Evolutionary conservation across 2,113 vertebrate genomes (phyloP).

Genomic region (Spermophilus dauricus): DNA sequence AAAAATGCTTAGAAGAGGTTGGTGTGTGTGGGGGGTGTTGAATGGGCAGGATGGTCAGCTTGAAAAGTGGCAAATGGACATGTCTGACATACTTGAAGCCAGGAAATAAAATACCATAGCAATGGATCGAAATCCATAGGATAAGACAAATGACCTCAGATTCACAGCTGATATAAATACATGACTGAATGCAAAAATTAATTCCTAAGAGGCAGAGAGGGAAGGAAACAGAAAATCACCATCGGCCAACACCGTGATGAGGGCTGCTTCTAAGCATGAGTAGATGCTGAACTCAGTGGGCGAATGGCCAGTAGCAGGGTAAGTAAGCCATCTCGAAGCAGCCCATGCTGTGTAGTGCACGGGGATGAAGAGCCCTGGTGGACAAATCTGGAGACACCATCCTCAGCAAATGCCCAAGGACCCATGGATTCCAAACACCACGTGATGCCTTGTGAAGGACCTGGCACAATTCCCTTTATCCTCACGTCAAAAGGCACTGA

Average conservation of each 20-base stretch:
- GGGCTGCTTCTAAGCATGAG: background rate
- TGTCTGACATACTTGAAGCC: background rate
- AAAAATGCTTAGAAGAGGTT: too few relatives aligned
- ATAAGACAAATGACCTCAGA: background rate
- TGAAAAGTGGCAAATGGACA: background rate
- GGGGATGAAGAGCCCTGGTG: fast-evolving
- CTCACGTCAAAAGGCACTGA: too few relatives aligned
- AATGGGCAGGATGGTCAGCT: background rate
- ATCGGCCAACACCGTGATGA: fast-evolving
- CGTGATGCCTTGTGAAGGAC: fast-evolving
- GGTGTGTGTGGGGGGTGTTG: too few relatives aligned
- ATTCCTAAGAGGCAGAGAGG: background rate
- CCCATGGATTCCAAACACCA: fast-evolving
- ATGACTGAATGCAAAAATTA: background rate
- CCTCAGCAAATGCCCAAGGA: background rate
- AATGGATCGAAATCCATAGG: too few relatives aligned
- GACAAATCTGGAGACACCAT: too few relatives aligned
- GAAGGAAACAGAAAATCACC: background rate
- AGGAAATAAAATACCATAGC: background rate
- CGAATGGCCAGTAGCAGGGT: too few relatives aligned
- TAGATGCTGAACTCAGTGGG: too few relatives aligned
- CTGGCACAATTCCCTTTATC: background rate
- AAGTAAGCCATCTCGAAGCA: too few relatives aligned
- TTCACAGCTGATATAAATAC: background rate
- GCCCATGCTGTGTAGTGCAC: fast-evolving